Percentiles rank a stretch among this genome's conserved stretches.
phyloP scores from a whole-genome alignment of 2,113 vertebrate genomes.

The Cynocephalus volans region DNA sequence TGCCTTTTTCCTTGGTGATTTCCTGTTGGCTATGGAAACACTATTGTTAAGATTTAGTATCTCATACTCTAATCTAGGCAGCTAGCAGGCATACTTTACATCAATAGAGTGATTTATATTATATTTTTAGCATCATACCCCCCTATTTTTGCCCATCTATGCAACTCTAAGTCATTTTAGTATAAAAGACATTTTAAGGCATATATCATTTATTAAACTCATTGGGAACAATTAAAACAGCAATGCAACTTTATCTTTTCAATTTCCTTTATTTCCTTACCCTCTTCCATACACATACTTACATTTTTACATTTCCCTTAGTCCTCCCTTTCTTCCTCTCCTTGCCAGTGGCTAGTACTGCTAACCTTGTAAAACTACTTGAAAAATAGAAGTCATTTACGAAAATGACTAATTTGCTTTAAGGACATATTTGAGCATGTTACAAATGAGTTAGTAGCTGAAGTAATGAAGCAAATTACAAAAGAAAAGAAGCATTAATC shows the following conservation, averaged over 20 bases:
- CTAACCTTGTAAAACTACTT: neutral
- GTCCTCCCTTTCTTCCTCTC: neutral
- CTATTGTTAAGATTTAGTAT: neutral
- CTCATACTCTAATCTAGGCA: neutral
- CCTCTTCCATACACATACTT: neutral
- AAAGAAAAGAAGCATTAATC: conserved; percentile 62
- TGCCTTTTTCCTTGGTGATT: neutral
- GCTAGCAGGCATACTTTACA: neutral
- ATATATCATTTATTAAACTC: neutral
- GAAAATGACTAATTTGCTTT: conserved; percentile 69
- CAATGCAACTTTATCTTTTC: neutral
- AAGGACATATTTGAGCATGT: conserved; percentile 66
- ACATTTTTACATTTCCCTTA: neutral
- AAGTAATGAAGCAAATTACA: conserved; percentile 72
- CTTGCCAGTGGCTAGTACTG: neutral
- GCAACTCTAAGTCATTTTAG: neutral
- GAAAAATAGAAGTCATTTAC: conserved; percentile 57
- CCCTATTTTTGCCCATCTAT: neutral
- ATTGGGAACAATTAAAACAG: neutral
- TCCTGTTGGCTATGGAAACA: neutral
- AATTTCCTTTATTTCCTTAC: neutral
- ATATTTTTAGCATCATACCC: neutral
- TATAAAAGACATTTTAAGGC: neutral
- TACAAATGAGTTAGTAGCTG: conserved; percentile 69
- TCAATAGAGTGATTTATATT: neutral